phyloP scores from a whole-genome alignment of 2,797 vertebrate genomes.

The Oryzias sinensis region DNA sequence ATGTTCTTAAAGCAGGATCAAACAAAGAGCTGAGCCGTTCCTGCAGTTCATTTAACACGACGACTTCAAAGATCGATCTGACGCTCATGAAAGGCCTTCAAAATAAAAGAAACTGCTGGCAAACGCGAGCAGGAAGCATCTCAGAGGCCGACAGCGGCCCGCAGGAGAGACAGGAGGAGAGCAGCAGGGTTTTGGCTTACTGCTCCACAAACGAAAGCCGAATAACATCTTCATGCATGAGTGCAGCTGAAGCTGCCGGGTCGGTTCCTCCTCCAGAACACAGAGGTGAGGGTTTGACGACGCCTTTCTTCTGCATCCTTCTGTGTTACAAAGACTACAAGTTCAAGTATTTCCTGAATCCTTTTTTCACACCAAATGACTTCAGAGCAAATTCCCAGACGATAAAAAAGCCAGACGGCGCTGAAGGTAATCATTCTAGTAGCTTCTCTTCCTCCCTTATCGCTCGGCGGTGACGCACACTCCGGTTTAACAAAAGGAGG shows the following conservation, averaged over 20 bases:
- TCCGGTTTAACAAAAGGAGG: slow-evolving; percentile 42
- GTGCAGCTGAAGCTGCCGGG: slow-evolving; percentile 22
- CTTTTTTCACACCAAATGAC: slow-evolving; percentile 62
- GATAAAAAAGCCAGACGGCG: slow-evolving; percentile 56
- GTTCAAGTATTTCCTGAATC: slow-evolving; percentile 58
- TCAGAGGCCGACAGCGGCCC: slow-evolving; percentile 44
- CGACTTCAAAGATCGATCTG: slow-evolving; percentile 50
- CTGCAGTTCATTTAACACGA: slow-evolving; percentile 26
- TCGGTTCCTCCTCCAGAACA: slow-evolving; percentile 17
- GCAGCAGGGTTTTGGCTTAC: slow-evolving; percentile 26
- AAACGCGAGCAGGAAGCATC: slow-evolving; percentile 47
- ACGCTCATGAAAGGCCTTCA: slow-evolving; percentile 61
- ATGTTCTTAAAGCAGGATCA: slow-evolving; percentile 38
- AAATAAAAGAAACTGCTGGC: slow-evolving; percentile 55
- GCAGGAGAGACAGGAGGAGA: slow-evolving; percentile 21
- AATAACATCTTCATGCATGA: slow-evolving; percentile 49
- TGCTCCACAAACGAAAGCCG: slow-evolving; percentile 48
- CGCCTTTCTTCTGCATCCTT: slow-evolving; percentile 32
- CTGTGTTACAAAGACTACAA: slow-evolving; percentile 42
- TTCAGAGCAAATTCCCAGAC: slow-evolving; percentile 53
- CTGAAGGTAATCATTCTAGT: slow-evolving; percentile 69
- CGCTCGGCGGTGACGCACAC: slow-evolving; percentile 47
- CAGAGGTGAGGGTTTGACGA: slow-evolving; percentile 35
- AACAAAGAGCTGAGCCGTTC: slow-evolving; percentile 28
- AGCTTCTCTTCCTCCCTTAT: slow-evolving; percentile 57